Evolutionary conservation across 2,888 invertebrate genomes (phyloP).

Genomic region (Hirtodrosophila cameraria): DNA sequence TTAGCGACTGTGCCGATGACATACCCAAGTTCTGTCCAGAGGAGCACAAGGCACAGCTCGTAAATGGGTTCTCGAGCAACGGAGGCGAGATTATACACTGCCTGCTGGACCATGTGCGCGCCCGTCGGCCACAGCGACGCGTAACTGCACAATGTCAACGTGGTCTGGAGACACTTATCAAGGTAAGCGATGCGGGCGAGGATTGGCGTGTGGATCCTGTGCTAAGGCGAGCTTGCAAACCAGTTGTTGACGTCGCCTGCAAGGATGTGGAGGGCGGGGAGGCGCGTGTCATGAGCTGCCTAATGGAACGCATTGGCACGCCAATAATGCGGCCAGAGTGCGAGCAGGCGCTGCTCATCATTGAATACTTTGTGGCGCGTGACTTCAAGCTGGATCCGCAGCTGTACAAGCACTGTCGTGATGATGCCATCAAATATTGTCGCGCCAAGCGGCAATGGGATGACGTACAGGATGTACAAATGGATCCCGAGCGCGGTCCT

Average conservation of each 20-base stretch:
- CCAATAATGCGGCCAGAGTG: slow-evolving; percentile 93
- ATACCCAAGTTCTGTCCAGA: slow-evolving; percentile 91
- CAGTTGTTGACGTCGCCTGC: slow-evolving; percentile 92
- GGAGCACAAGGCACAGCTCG: slow-evolving; percentile 85
- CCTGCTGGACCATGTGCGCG: slow-evolving; percentile 94
- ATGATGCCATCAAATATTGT: slow-evolving; percentile 93
- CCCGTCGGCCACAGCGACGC: slow-evolving; percentile 86
- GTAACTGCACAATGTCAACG: slow-evolving; percentile 90
- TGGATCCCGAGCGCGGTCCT: slow-evolving; percentile 92
- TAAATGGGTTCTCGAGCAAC: slow-evolving; percentile 61
- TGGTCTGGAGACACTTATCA: slow-evolving; percentile 91
- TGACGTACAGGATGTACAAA: slow-evolving; percentile 86
- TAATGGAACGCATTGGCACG: slow-evolving; percentile 95
- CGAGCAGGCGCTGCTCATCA: slow-evolving; percentile 95
- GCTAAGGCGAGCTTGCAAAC: slow-evolving; percentile 92
- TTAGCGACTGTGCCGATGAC: slow-evolving; percentile 93
- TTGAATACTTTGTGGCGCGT: slow-evolving; percentile 98
- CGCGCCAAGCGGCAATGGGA: slow-evolving; percentile 92
- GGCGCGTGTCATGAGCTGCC: slow-evolving; percentile 94
- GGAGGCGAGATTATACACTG: slow-evolving; percentile 97
- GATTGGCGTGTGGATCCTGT: slow-evolving; percentile 98
- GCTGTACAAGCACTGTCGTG: slow-evolving; percentile 93
- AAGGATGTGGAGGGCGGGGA: slow-evolving; percentile 90
- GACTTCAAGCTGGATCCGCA: slow-evolving; percentile 97
- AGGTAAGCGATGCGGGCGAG: slow-evolving; percentile 95